Evolutionary conservation across 2,888 invertebrate genomes (phyloP).

Genomic region (Cordilura impudica): DNA sequence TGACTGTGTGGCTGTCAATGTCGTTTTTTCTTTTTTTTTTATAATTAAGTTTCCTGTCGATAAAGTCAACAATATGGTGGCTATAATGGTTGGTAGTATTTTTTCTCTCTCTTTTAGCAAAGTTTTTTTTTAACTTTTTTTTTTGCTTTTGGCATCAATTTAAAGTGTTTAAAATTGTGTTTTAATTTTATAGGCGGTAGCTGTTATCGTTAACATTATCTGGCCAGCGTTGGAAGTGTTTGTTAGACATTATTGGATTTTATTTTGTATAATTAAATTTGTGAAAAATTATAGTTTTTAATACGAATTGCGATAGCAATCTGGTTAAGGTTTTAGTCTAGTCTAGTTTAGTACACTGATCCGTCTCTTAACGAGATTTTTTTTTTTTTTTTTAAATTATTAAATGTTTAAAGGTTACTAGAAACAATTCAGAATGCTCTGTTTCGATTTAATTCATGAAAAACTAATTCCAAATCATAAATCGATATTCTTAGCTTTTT

Average conservation of each 20-base stretch:
- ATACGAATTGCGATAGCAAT: too few relatives aligned
- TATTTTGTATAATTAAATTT: too few relatives aligned
- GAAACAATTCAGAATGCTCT: too few relatives aligned
- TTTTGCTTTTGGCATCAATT: not conserved
- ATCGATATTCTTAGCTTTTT: too few relatives aligned
- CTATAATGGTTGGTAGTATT: not conserved
- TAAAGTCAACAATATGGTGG: constrained; percentile 18
- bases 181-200: constrained; percentile 32
- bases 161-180: not conserved
- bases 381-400: too few relatives aligned
- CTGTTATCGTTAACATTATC: constrained; percentile 28
- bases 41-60: constrained; percentile 45
- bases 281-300: too few relatives aligned
- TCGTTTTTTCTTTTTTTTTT: constrained; percentile 35
- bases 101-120: not conserved
- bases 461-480: too few relatives aligned
- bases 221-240: not conserved
- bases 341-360: too few relatives aligned
- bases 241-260: not conserved
- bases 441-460: too few relatives aligned
- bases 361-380: too few relatives aligned
- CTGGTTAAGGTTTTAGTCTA: too few relatives aligned
- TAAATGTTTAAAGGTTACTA: too few relatives aligned
- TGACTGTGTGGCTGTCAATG: constrained; percentile 40
- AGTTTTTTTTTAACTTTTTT: constrained; percentile 9